Conservation (phyloP, 2,113 vertebrate genomes). For the Mormyrus iriodes region DNA sequence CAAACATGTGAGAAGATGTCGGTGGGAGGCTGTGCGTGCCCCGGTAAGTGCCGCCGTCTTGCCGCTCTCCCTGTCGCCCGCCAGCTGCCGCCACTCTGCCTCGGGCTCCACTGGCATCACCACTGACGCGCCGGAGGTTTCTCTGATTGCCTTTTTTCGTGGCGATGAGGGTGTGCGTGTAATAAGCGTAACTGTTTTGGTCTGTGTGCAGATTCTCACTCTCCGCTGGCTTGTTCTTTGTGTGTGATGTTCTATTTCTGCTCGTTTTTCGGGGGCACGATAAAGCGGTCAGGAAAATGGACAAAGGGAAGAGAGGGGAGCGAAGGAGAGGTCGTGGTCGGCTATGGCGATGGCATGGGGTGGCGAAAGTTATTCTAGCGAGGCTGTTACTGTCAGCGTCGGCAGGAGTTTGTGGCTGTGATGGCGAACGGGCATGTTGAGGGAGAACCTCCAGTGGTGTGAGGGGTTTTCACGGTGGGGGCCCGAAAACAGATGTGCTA, state of each 20-base stretch:
- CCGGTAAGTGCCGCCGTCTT: slow-evolving; percentile 69
- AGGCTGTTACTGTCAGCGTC: neutral
- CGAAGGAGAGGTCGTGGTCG: neutral
- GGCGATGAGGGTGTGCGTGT: neutral
- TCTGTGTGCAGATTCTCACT: neutral
- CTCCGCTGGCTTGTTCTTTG: neutral
- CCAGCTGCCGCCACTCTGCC: neutral
- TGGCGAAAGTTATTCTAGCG: neutral
- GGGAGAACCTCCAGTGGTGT: neutral
- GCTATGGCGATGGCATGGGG: neutral
- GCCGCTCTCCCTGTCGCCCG: neutral
- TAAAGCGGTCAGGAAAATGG: neutral
- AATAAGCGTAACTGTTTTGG: neutral
- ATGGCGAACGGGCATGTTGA: neutral
- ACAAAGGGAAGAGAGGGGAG: neutral
- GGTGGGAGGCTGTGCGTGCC: slow-evolving; percentile 88
- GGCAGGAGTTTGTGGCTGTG: neutral
- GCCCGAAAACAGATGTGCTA: neutral
- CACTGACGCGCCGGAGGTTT: neutral
- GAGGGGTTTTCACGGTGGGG: neutral
- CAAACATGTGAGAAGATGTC: slow-evolving; percentile 94
- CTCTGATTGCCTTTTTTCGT: neutral
- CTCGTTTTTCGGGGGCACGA: neutral
- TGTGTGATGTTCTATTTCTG: neutral
- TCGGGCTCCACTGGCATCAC: neutral